Evolutionary conservation across 2,888 invertebrate genomes (phyloP).

Genomic region (Eupelmus urozonus): DNA sequence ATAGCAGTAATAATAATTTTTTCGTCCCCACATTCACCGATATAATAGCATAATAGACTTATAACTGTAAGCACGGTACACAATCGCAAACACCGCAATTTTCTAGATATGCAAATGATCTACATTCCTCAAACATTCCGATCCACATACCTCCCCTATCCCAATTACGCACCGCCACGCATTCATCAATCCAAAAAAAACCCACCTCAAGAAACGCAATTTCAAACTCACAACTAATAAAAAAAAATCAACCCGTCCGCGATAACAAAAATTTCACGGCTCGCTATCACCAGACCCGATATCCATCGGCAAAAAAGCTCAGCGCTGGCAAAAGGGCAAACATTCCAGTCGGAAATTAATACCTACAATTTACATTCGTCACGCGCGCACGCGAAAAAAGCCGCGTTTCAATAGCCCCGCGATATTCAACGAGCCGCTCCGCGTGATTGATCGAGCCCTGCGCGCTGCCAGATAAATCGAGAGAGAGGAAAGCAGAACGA

Average conservation of each 20-base stretch:
- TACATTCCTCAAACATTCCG: conserved; percentile 14
- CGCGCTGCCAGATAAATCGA: neutral
- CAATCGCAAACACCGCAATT: conserved; percentile 14
- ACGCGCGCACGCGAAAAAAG: neutral
- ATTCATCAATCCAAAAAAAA: too few relatives aligned
- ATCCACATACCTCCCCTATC: neutral
- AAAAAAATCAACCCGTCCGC: too few relatives aligned
- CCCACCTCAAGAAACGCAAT: neutral
- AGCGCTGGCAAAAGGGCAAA: conserved; percentile 15
- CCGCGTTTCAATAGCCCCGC: neutral
- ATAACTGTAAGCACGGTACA: conserved; percentile 19
- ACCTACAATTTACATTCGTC: conserved; percentile 35
- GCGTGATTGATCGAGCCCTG: conserved; percentile 44
- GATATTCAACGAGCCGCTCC: neutral
- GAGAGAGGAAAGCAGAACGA: neutral
- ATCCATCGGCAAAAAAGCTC: too few relatives aligned
- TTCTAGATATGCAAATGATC: conserved; percentile 9
- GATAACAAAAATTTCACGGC: too few relatives aligned
- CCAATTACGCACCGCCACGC: neutral
- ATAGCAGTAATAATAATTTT: neutral
- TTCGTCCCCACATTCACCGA: too few relatives aligned
- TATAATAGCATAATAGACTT: conserved; percentile 20
- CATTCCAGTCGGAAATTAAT: conserved; percentile 30
- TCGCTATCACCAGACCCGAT: too few relatives aligned
- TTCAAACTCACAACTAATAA: neutral